Base-by-base conservation (phyloP, 2,888 invertebrate genomes). In the Plagodis pulveraria region DNA sequence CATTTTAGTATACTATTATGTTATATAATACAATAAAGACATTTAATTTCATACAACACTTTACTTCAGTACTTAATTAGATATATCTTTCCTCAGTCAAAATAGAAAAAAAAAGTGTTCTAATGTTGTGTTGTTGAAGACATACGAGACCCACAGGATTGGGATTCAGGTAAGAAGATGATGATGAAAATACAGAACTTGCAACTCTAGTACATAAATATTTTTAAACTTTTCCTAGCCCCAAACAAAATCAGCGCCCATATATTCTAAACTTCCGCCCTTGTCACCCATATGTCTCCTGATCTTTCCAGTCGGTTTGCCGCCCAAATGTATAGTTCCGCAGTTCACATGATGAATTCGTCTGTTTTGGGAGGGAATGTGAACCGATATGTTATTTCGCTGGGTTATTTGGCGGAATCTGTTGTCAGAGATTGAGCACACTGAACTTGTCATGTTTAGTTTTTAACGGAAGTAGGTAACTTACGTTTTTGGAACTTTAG, bases 301-400 rank as follows among this genome's bases (percentile, higher is more conserved):
- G 73, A 81, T 80, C 80, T 78, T 78, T 83, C 81, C 76, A 70
- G 67, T 67, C 70, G 75, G 74, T 76, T 80, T 77, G 76, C 73
- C 70, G 76, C 63, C 63, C 54, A 58, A 55, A 69, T 61, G 45
- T 54, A 62, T 61, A 62, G 61, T 71, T 68, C 68, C 66, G 45
- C 38, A 61, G 66, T 58, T 65, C 58, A 60, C 34, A 59, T 70
- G 65, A 66, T 54, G 52, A 56, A 65, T 65, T 61, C 54, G 61
- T 60, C 50, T 67, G 56, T 49, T 58, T 58, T 65, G 58, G 58
- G 62, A 61, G 61, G 56, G 61, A 66, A 65, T 65, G 45, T 22
- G 53, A 45, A 50, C 48, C 51, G 44, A 60, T 60, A 45, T 61
- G 50, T 66, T 60, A 63, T 59, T 63, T 11, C 32, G 44, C 38